A percentile compares a stretch with the other conserved stretches of the same genome.
Conservation (phyloP, 2,113 vertebrate species). For the Centropristis striata region DNA sequence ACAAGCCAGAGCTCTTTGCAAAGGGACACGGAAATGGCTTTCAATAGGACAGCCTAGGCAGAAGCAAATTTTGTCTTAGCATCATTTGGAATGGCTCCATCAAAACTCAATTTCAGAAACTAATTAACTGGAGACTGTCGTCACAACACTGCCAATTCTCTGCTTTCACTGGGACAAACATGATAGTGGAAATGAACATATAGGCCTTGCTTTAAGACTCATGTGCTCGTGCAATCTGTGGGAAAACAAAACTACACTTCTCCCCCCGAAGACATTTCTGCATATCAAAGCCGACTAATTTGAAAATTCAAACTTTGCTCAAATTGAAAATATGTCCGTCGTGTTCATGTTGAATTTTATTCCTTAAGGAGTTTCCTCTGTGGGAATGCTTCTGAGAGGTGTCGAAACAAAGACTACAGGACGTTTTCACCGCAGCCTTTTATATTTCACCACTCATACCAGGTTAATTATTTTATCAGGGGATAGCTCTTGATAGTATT, state of each 20-base stretch:
- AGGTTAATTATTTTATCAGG: slow-evolving; percentile 95
- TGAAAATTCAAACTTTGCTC: slow-evolving; percentile 32
- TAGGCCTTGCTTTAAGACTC: slow-evolving; percentile 66
- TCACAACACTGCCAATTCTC: slow-evolving; percentile 88
- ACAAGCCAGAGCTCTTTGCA: slow-evolving; percentile 90
- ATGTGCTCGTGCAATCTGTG: slow-evolving; percentile 27
- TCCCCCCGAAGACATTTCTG: slow-evolving; percentile 4
- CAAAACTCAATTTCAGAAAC: slow-evolving; percentile 99
- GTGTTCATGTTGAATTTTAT: slow-evolving; percentile 16
- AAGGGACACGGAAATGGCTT: slow-evolving; percentile 94
- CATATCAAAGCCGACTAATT: slow-evolving; percentile 24
- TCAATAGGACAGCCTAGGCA: slow-evolving; percentile 91
- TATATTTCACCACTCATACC: slow-evolving; percentile 56
- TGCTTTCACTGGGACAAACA: slow-evolving; percentile 77
- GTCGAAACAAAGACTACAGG: slow-evolving; percentile 46
- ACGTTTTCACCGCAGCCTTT: slow-evolving; percentile 37
- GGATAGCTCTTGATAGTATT: slow-evolving; percentile 93
- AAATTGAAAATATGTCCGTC: slow-evolving; percentile 31
- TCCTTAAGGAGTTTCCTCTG: slow-evolving; percentile 50
- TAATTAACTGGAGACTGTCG: slow-evolving; percentile 99
- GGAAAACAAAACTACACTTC: slow-evolving; percentile 3
- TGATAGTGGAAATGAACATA: slow-evolving; percentile 57
- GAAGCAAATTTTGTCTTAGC: slow-evolving; percentile 98
- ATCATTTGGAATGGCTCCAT: slow-evolving; percentile 99
- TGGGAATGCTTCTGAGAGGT: slow-evolving; percentile 29